Evolutionary conservation across 2,888 invertebrate genomes (phyloP).

Genomic region (Parnassius orleans): DNA sequence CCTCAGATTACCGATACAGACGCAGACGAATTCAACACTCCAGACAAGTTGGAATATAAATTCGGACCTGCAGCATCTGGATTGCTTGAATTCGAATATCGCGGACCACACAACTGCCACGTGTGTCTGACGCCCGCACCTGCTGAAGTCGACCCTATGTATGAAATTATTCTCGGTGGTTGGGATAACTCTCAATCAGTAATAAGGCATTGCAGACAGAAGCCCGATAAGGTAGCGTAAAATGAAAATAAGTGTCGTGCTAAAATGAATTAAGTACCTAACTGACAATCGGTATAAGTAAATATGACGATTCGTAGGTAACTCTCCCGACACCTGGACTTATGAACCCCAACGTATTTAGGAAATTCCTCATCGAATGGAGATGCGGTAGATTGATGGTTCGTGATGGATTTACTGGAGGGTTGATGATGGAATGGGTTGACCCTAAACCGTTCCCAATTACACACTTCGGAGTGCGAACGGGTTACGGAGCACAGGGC

Average conservation of each 20-base stretch:
- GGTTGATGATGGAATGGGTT: constrained; percentile 81
- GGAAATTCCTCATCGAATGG: constrained; percentile 81
- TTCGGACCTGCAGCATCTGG: constrained; percentile 80
- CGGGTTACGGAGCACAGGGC: constrained; percentile 84
- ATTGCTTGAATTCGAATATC: constrained; percentile 78
- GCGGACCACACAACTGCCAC: constrained; percentile 84
- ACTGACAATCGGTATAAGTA: constrained; percentile 33
- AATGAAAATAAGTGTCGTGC: constrained; percentile 39
- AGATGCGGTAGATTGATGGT: constrained; percentile 75
- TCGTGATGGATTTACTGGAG: constrained; percentile 70
- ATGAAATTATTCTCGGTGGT: constrained; percentile 85
- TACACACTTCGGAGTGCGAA: constrained; percentile 83
- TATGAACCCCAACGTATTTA: constrained; percentile 78
- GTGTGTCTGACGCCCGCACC: constrained; percentile 79
- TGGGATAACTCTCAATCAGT: constrained; percentile 85
- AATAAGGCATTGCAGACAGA: constrained; percentile 82
- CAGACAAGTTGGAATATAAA: constrained; percentile 81
- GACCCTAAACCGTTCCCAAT: constrained; percentile 82
- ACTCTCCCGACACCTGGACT: constrained; percentile 80
- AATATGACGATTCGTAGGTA: constrained; percentile 67
- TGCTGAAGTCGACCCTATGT: constrained; percentile 82
- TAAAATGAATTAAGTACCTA: constrained; percentile 5
- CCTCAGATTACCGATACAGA: constrained; percentile 66
- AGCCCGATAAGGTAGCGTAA: constrained; percentile 81
- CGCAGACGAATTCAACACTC: constrained; percentile 78